Evolutionary conservation across 2,113 vertebrate genomes (phyloP), one percentile per base, ranked within the genome.

Genomic region (Gorsachius goisagi): DNA sequence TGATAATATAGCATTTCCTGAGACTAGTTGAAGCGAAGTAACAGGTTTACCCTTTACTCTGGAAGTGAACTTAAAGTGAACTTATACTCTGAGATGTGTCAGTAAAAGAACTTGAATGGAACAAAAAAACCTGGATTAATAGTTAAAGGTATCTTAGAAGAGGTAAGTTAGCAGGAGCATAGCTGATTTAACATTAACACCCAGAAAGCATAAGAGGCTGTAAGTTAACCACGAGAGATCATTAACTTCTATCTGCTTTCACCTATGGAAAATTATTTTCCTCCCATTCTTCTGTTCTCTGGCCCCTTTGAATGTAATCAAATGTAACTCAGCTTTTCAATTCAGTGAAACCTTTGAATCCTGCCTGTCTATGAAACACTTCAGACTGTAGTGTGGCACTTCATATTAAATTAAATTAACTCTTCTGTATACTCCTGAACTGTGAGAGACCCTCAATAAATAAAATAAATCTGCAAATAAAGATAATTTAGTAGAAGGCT

Each of bases 221-320:
- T 76, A 92, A 88, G 62, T 86, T 77, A 94, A 92, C 72, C 35
- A 47, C 45, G 64, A 78, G 52, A 85, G 78, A 88, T 82, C 45
- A 69, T 97, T 83, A 95, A 67, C 76, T 97, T 79, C 59, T 21
- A 47, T 63, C 62, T 85, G 27, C 49, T 86, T 90, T 60, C 58
- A 92, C 75, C 71, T 52, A 52, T 13, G 53, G 79, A 83, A 90
- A 79, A 85, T 88, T 37, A 85, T 73, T 90, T 88, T 92, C 71
- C 22, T 94, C 32, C 21, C 28, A 18, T 83, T 83, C 45, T 86
- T 85, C 74, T 83, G 50, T 56, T 82, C 92, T 95, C 85, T 69
- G 39, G 23, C 16, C 30, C 12, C 50, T 81, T 84, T 84, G 88
- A 87, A 73, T 17, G 32, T 28, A 82, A 79, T 76, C 37, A 75